These are phyloP conservation scores for Cerceris rybyensis DNA, from an alignment of 2,888 invertebrate species.

Conservation along the genomic window DNA sequence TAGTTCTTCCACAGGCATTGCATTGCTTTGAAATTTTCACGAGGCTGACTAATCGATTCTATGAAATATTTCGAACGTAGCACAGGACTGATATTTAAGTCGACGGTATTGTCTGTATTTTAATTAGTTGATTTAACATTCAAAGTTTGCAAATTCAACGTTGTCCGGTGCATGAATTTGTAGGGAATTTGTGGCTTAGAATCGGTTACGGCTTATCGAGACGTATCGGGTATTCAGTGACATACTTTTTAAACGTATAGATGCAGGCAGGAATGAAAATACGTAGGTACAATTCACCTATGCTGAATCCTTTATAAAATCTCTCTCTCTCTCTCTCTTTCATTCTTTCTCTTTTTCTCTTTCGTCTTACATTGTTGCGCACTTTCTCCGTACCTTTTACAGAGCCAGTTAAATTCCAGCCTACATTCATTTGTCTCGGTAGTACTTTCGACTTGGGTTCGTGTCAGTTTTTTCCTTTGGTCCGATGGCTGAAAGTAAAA, in stretches of 20 bases:
- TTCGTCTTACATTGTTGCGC: conserved; percentile 37
- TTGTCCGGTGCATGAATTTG: neutral
- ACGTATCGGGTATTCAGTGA: conserved; percentile 30
- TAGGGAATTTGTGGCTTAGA: neutral
- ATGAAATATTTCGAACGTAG: too few relatives aligned
- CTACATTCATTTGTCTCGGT: neutral
- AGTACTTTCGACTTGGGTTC: neutral
- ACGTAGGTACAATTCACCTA: conserved; percentile 17
- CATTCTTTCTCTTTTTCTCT: neutral
- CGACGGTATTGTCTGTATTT: neutral
- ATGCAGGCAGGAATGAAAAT: conserved; percentile 17
- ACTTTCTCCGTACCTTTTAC: conserved; percentile 44
- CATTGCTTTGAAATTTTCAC: too few relatives aligned
- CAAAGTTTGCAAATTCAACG: neutral
- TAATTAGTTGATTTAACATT: neutral
- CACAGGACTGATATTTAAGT: too few relatives aligned
- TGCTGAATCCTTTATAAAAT: conserved; percentile 16
- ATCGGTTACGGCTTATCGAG: conserved; percentile 6
- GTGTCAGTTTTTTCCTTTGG: neutral
- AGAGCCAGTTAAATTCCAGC: conserved; percentile 37
- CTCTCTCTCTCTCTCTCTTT: neutral
- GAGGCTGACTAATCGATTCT: too few relatives aligned
- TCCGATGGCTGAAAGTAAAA: neutral
- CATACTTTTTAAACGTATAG: conserved; percentile 42
- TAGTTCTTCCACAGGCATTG: too few relatives aligned